Percentiles rank a stretch among this genome's conserved stretches.
phyloP scores from a whole-genome alignment of 2,797 vertebrate genomes.

The Labeo calbasu region DNA sequence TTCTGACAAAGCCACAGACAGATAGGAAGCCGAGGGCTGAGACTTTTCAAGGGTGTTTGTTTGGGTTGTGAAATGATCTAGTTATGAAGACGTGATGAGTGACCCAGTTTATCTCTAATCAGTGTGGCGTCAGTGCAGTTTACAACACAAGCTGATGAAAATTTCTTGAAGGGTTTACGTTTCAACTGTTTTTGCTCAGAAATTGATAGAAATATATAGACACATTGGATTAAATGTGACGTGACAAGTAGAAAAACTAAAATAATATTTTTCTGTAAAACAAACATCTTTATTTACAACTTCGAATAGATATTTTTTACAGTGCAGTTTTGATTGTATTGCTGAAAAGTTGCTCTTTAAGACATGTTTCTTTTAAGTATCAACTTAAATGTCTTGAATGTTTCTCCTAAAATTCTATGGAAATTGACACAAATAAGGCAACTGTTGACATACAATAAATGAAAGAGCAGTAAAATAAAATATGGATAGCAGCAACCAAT shows the following conservation, averaged over 20 bases:
- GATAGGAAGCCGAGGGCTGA: not conserved
- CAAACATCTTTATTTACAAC: too few relatives aligned
- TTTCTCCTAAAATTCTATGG: not conserved
- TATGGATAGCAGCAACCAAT: too few relatives aligned
- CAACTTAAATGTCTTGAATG: not conserved
- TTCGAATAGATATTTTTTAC: not conserved
- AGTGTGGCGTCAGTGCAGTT: not conserved
- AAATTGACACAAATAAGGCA: too few relatives aligned
- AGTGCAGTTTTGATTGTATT: not conserved
- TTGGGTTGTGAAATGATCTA: slow-evolving; percentile 28
- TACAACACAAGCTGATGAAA: not conserved
- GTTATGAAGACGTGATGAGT: not conserved
- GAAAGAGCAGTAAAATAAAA: too few relatives aligned
- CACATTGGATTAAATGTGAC: not conserved
- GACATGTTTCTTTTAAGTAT: not conserved
- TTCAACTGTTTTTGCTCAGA: not conserved
- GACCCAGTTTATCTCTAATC: slow-evolving; percentile 2
- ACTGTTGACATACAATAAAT: too few relatives aligned
- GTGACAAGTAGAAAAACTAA: not conserved
- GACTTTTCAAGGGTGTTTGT: slow-evolving; percentile 11
- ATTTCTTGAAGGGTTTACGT: not conserved
- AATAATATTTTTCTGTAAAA: too few relatives aligned
- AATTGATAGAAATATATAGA: not conserved
- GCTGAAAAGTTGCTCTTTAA: not conserved
- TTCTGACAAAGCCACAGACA: not conserved